Evolutionary conservation across 2,797 vertebrate species (phyloP).

Genomic region (Melanogrammus aeglefinus): DNA sequence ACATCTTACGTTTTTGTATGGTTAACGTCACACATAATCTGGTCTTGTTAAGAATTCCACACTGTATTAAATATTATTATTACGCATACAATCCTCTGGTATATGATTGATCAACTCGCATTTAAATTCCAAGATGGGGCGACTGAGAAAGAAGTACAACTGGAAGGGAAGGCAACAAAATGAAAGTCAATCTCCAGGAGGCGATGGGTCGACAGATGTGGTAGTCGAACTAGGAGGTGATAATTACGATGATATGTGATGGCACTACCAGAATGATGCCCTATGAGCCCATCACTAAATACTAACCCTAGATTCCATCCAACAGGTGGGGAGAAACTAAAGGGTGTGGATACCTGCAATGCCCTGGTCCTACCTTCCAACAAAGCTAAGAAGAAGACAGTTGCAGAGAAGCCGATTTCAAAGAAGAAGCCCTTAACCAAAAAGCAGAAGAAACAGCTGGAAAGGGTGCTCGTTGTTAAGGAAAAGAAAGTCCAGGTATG

Average conservation of each 20-base stretch:
- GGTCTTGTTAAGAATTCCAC: not conserved
- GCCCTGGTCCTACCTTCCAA: slow-evolving; percentile 82
- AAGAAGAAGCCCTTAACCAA: slow-evolving; percentile 84
- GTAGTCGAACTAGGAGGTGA: slow-evolving; percentile 73
- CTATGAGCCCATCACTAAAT: not conserved
- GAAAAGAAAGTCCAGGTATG: slow-evolving; percentile 87
- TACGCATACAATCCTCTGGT: not conserved
- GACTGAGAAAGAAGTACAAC: slow-evolving; percentile 77
- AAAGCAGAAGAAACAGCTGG: slow-evolving; percentile 84
- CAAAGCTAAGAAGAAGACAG: slow-evolving; percentile 77
- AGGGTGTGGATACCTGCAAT: slow-evolving; percentile 89
- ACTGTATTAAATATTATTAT: not conserved
- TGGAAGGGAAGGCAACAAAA: slow-evolving; percentile 79
- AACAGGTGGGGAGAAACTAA: slow-evolving; percentile 73
- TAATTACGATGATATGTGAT: not conserved
- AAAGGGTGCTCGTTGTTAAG: slow-evolving; percentile 89
- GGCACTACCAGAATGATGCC: not conserved
- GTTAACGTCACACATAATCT: not conserved
- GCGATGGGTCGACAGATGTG: slow-evolving; percentile 45
- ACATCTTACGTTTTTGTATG: not conserved
- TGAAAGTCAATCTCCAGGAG: slow-evolving; percentile 33
- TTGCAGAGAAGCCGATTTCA: slow-evolving; percentile 24
- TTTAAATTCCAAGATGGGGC: slow-evolving; percentile 72
- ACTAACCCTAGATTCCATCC: not conserved
- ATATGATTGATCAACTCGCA: not conserved